Evolutionary conservation across 2,113 vertebrate genomes (phyloP).

Genomic region (Bothrops jararaca): DNA sequence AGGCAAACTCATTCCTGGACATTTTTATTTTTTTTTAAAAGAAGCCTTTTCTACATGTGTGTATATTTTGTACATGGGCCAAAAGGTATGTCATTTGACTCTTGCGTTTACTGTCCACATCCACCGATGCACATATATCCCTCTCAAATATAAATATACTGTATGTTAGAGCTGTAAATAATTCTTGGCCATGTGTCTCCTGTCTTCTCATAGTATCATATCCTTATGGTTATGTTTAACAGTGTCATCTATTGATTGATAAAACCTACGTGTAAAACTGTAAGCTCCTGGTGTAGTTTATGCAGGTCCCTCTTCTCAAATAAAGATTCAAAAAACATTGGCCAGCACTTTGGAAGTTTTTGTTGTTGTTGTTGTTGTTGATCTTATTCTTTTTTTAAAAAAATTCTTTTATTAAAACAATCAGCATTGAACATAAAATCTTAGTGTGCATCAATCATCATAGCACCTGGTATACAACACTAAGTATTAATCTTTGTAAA

Average conservation of each 20-base stretch:
- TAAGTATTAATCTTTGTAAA: no score
- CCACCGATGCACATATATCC: slow-evolving; percentile 32
- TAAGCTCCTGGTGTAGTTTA: slow-evolving; percentile 80
- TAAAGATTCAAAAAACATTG: slow-evolving; percentile 72
- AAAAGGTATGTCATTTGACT: slow-evolving; percentile 58
- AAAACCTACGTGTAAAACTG: slow-evolving; percentile 72
- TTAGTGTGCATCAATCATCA: no score
- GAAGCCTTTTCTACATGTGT: slow-evolving; percentile 74
- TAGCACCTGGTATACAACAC: no score
- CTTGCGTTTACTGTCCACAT: slow-evolving; percentile 56
- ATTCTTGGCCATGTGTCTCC: slow-evolving; percentile 70
- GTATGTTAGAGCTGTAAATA: slow-evolving; percentile 79
- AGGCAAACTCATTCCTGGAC: slow-evolving; percentile 63
- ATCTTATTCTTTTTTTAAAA: no score
- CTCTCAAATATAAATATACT: slow-evolving; percentile 75
- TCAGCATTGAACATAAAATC: no score
- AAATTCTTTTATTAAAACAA: no score
- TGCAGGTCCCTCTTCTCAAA: slow-evolving; percentile 81
- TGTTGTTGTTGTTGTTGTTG: no score
- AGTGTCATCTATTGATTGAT: slow-evolving; percentile 76
- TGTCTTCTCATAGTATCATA: slow-evolving; percentile 74
- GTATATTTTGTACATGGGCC: slow-evolving; percentile 58
- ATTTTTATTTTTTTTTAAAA: slow-evolving; percentile 51
- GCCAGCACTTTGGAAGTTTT: slow-evolving; percentile 12
- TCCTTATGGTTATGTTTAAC: slow-evolving; percentile 74